Conservation (phyloP, 2,797 vertebrate species). For the Sylvia borin region DNA sequence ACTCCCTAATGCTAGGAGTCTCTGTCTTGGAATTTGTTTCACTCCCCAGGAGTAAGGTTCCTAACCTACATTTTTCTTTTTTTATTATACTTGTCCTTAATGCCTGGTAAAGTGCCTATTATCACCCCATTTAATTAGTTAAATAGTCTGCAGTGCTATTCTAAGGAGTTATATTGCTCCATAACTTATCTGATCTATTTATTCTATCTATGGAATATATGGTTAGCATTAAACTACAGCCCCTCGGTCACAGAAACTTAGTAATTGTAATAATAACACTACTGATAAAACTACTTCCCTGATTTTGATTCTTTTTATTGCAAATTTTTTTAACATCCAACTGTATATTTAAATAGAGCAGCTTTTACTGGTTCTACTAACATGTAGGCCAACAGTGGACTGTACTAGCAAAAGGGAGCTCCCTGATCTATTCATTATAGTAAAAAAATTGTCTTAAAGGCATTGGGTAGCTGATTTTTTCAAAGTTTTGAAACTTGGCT, state of each 20-base stretch:
- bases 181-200: not conserved
- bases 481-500: not conserved
- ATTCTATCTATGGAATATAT: not conserved
- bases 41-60: not conserved
- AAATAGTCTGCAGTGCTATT: not conserved
- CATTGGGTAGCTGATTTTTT: not conserved
- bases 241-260: not conserved
- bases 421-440: not conserved
- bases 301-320: not conserved
- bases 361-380: not conserved
- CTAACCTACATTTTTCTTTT: not conserved
- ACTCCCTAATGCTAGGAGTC: not conserved
- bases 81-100: not conserved
- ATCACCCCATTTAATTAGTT: not conserved
- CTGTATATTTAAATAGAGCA: not conserved
- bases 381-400: not conserved
- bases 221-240: not conserved
- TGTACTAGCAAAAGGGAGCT: not conserved
- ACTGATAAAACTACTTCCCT: not conserved
- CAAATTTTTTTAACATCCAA: not conserved
- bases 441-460: not conserved
- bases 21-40: not conserved
- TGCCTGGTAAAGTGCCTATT: not conserved
- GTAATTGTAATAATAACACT: not conserved
- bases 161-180: not conserved